phyloP scores from a whole-genome alignment of 1,140 invertebrate genomes.

The Mizuhopecten yessoensis region DNA sequence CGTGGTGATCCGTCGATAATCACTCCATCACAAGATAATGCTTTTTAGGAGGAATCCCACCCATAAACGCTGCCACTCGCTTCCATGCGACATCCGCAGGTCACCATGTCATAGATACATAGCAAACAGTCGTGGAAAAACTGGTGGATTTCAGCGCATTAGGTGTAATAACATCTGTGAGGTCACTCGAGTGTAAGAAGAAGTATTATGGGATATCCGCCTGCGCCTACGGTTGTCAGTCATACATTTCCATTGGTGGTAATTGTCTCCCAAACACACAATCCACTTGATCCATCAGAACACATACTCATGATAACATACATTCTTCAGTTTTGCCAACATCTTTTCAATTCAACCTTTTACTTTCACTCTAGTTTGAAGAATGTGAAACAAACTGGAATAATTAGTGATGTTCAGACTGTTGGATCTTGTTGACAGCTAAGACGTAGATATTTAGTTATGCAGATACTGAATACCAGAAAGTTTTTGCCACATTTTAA shows the following conservation, averaged over 20 bases:
- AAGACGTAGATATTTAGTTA: too few relatives aligned
- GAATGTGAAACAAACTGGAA: too few relatives aligned
- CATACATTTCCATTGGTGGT: not conserved
- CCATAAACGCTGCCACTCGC: not conserved
- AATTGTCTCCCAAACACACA: not conserved
- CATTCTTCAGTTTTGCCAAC: too few relatives aligned
- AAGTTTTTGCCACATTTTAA: too few relatives aligned
- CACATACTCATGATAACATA: too few relatives aligned
- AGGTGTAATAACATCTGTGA: not conserved
- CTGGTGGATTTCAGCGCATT: not conserved
- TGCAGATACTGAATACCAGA: too few relatives aligned
- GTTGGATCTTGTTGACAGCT: too few relatives aligned
- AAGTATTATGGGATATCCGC: not conserved
- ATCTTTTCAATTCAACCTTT: too few relatives aligned
- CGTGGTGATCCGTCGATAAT: not conserved
- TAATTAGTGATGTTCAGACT: too few relatives aligned
- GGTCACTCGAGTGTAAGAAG: not conserved
- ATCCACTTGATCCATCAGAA: not conserved
- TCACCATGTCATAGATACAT: not conserved
- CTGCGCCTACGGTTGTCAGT: not conserved
- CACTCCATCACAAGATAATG: slow-evolving; percentile 16
- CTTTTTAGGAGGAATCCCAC: slow-evolving; percentile 24
- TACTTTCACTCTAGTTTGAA: too few relatives aligned
- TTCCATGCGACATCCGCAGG: not conserved
- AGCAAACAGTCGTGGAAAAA: not conserved